These are phyloP conservation scores for Caradrina clavipalpis DNA, from an alignment of 2,888 invertebrate species.

Conservation along the genomic window DNA sequence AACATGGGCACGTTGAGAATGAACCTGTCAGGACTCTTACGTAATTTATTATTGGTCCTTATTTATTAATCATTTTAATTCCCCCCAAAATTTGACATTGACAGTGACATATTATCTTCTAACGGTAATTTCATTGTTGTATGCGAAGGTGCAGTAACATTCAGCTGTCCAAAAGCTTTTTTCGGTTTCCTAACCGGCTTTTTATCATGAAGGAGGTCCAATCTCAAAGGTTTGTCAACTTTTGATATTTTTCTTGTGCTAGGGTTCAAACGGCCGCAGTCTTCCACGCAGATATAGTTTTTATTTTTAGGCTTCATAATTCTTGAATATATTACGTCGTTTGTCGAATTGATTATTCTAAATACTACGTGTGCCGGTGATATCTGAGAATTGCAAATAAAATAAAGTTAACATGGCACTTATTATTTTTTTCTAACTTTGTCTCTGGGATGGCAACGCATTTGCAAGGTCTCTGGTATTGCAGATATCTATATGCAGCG, in stretches of 20 bases:
- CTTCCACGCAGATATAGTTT: constrained; percentile 73
- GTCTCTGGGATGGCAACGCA: too few species aligned
- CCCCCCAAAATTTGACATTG: constrained; percentile 7
- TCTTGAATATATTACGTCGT: constrained; percentile 78
- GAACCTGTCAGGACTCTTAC: too few species aligned
- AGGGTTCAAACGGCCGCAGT: constrained; percentile 74
- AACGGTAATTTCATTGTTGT: too few species aligned
- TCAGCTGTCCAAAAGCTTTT: too few species aligned
- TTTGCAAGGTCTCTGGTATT: too few species aligned
- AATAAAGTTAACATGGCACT: too few species aligned
- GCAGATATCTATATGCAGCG: too few species aligned
- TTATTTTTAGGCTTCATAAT: constrained; percentile 75
- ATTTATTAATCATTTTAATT: not conserved
- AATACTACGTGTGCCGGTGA: constrained; percentile 71
- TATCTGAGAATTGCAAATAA: constrained; percentile 70
- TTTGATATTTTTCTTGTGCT: constrained; percentile 62
- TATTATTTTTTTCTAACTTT: not conserved
- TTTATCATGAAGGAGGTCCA: constrained; percentile 40
- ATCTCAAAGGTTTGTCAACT: constrained; percentile 64
- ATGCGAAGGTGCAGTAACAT: not conserved
- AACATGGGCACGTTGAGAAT: too few species aligned
- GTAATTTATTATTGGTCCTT: too few species aligned
- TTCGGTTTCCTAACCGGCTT: too few species aligned
- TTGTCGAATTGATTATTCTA: constrained; percentile 74
- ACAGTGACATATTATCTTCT: constrained; percentile 9